These are phyloP conservation scores for Cerceris ruficornis DNA, from an alignment of 2,888 invertebrate species.

Conservation along the genomic window DNA sequence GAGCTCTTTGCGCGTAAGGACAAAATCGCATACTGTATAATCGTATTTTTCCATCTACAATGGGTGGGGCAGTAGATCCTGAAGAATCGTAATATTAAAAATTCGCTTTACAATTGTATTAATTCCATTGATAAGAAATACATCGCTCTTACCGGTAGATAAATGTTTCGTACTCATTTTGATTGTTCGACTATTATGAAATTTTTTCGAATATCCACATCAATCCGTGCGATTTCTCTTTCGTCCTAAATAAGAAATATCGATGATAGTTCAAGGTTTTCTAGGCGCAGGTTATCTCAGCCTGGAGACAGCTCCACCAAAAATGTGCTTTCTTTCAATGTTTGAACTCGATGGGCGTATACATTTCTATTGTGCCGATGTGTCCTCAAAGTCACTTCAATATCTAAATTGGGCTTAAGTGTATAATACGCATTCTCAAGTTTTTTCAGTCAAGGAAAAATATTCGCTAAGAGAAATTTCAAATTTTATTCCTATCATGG, in stretches of 20 bases:
- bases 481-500: no score
- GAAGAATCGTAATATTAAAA: slow-evolving; percentile 24
- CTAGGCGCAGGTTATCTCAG: slow-evolving; percentile 3
- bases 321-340: no score
- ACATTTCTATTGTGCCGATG: no score
- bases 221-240: background rate
- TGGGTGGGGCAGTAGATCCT: slow-evolving; percentile 87
- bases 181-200: background rate
- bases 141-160: slow-evolving; percentile 65
- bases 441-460: no score
- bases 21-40: slow-evolving; percentile 93
- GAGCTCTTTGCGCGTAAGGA: slow-evolving; percentile 90
- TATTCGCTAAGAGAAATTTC: no score
- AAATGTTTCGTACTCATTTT: slow-evolving; percentile 71
- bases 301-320: no score
- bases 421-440: no score
- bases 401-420: no score
- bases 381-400: no score
- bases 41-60: slow-evolving; percentile 86
- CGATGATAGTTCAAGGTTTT: slow-evolving; percentile 34
- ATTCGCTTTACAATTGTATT: slow-evolving; percentile 2
- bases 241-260: slow-evolving; percentile 39
- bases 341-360: no score
- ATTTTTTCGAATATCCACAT: background rate
- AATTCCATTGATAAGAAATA: slow-evolving; percentile 1